phyloP scores from a whole-genome alignment of 2,113 vertebrate genomes.

The Eptesicus fuscus region DNA sequence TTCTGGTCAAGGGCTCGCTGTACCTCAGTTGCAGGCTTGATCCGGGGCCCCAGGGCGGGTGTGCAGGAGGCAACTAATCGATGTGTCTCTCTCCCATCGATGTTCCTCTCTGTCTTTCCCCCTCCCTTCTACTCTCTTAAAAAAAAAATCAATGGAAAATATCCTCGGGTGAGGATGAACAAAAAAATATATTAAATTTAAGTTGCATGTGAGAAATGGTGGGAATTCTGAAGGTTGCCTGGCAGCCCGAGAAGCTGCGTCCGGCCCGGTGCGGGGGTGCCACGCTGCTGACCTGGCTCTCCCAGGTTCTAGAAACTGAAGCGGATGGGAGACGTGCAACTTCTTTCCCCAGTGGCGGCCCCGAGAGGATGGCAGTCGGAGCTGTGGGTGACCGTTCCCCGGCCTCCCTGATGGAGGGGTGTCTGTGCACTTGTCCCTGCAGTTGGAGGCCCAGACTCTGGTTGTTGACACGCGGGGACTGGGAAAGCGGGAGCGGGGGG shows the following conservation, averaged over 20 bases:
- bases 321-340: neutral
- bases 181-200: no score
- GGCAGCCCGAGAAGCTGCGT: neutral
- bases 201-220: neutral
- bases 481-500: neutral
- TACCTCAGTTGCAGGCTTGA: no score
- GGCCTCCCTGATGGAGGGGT: neutral
- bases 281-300: neutral
- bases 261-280: neutral
- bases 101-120: no score
- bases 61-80: no score
- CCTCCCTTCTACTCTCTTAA: no score
- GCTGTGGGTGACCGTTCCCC: rapidly evolving
- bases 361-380: neutral
- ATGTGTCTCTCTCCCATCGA: no score
- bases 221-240: neutral
- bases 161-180: no score
- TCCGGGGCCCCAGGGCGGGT: no score
- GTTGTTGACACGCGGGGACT: neutral
- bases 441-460: no score
- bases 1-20: no score
- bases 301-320: neutral
- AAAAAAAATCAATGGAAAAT: no score
- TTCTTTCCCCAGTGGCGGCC: no score
- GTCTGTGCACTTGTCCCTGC: neutral